Conservation (phyloP, 92 coral and sea anemone genomes). For the Palythoa caribaeorum region DNA sequence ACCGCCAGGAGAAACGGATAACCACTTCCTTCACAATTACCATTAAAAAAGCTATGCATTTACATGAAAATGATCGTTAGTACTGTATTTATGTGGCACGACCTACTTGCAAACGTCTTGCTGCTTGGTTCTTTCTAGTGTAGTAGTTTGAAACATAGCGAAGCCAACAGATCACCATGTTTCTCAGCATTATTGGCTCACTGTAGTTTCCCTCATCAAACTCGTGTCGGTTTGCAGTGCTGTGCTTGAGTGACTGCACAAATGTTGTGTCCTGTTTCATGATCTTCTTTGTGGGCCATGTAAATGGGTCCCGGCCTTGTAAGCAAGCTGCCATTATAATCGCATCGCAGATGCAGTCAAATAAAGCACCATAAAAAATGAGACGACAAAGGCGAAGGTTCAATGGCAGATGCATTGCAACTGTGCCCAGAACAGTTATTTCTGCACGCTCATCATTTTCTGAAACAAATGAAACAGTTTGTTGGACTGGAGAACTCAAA, state of each 20-base stretch:
- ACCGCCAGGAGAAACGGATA: too few relatives aligned
- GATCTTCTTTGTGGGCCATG: slow-evolving; percentile 44
- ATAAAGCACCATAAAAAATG: slow-evolving; percentile 44
- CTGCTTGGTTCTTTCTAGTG: not conserved
- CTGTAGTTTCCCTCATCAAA: slow-evolving; percentile 44
- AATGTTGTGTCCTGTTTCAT: slow-evolving; percentile 26
- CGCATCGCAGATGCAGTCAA: slow-evolving; percentile 59
- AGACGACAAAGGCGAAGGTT: slow-evolving; percentile 53
- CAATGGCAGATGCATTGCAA: slow-evolving; percentile 49
- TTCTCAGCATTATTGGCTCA: slow-evolving; percentile 43
- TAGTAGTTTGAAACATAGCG: not conserved
- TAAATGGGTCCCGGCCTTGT: slow-evolving; percentile 33
- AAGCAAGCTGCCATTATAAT: slow-evolving; percentile 58
- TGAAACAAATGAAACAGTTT: not conserved
- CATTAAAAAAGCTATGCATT: too few relatives aligned
- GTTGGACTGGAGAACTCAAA: not conserved
- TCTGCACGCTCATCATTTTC: slow-evolving; percentile 43
- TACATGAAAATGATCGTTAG: too few relatives aligned
- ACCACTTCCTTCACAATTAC: too few relatives aligned
- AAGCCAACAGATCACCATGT: slow-evolving; percentile 36
- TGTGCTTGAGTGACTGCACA: slow-evolving; percentile 36
- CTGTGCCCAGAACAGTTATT: slow-evolving; percentile 44
- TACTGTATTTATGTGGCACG: too few relatives aligned
- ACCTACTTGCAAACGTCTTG: not conserved
- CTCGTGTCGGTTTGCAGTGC: slow-evolving; percentile 19